Percentiles rank a stretch among this genome's conserved stretches.
Conservation (phyloP, 2,888 invertebrate species). For the Drosophila picticornis region DNA sequence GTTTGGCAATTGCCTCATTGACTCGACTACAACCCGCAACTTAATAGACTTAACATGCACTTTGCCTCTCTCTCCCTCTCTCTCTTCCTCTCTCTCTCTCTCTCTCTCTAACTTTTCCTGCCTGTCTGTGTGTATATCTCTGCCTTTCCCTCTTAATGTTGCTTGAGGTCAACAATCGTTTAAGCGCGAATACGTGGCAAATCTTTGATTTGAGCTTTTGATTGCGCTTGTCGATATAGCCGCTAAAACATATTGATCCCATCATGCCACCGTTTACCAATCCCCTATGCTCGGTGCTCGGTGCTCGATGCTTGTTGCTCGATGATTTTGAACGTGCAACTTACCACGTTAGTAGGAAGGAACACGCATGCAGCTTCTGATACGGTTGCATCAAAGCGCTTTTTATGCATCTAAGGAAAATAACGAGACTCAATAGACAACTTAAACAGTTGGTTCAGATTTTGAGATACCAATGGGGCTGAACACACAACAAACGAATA, state of each 20-base stretch:
- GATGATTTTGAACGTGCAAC: constrained; percentile 28
- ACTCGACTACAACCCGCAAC: constrained; percentile 57
- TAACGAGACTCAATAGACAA: constrained; percentile 11
- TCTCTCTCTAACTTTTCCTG: neutral
- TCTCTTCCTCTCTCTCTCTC: neutral
- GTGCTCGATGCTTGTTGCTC: neutral
- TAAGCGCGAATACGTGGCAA: constrained; percentile 74
- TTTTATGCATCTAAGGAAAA: neutral
- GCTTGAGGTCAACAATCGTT: constrained; percentile 75
- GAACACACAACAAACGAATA: neutral
- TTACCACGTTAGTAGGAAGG: constrained; percentile 20
- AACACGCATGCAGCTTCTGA: constrained; percentile 18
- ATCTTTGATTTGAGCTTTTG: constrained; percentile 70
- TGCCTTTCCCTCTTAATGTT: neutral
- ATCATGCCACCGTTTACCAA: constrained; percentile 10
- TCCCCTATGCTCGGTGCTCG: neutral
- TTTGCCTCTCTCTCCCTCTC: neutral
- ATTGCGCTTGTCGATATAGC: constrained; percentile 54
- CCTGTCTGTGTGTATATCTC: neutral
- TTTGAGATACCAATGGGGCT: neutral
- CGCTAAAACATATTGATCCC: constrained; percentile 64
- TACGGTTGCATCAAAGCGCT: constrained; percentile 20
- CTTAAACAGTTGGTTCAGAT: neutral
- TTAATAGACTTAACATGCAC: constrained; percentile 45
- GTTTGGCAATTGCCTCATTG: constrained; percentile 73